Evolutionary conservation across 2,797 vertebrate genomes (phyloP).

Genomic region (Molossus alvarezi): DNA sequence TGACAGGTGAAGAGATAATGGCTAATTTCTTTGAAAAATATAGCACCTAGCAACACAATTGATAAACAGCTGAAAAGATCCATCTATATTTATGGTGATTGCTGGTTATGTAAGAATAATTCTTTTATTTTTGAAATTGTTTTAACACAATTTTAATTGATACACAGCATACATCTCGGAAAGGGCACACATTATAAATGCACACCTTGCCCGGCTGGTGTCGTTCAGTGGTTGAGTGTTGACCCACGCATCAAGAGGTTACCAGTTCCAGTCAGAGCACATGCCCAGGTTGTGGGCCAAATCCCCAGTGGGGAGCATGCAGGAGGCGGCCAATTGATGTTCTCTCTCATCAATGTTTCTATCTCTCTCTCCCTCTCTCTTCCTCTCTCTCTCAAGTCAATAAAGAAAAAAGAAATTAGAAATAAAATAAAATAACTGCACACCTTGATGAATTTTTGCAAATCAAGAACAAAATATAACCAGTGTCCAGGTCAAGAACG

Average conservation of each 20-base stretch:
- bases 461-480: conserved; percentile 2
- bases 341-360: too few relatives aligned
- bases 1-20: neutral
- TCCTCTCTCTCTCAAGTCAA: too few relatives aligned
- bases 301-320: too few relatives aligned
- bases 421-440: neutral
- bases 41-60: neutral
- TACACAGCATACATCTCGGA: neutral
- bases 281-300: too few relatives aligned
- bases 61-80: neutral
- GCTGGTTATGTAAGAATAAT: neutral
- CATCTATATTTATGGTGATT: neutral
- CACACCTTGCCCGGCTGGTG: neutral
- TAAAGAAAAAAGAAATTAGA: too few relatives aligned
- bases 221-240: too few relatives aligned
- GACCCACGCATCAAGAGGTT: too few relatives aligned
- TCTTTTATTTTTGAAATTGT: neutral
- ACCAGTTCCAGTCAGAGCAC: too few relatives aligned
- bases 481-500: neutral
- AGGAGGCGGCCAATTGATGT: too few relatives aligned
- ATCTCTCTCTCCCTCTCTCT: too few relatives aligned
- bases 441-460: conserved; percentile 36
- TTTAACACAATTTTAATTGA: conserved; percentile 57
- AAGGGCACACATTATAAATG: neutral
- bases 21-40: conserved; percentile 30